Evolutionary conservation across 2,797 vertebrate genomes (phyloP).

Genomic region (Rallus crepitans): DNA sequence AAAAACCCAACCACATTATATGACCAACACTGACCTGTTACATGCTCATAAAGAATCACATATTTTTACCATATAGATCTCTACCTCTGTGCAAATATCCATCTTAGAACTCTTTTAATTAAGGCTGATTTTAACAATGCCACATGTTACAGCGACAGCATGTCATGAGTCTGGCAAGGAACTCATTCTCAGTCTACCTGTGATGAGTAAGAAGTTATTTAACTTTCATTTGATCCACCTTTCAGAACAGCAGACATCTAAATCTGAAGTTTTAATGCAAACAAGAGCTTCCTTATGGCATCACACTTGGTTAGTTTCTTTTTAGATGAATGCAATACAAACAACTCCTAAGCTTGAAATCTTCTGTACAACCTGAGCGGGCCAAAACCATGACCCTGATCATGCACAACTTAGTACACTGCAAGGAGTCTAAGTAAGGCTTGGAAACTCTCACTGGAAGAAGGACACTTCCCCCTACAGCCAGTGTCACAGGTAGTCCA

Average conservation of each 20-base stretch:
- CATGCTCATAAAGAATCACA: not conserved
- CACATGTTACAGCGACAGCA: not conserved
- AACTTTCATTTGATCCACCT: not conserved
- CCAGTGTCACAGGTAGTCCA: not conserved
- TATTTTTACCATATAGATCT: not conserved
- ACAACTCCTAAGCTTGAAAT: not conserved
- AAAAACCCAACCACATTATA: not conserved
- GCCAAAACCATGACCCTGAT: not conserved
- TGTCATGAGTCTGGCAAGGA: not conserved
- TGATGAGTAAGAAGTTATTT: not conserved
- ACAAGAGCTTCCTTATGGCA: not conserved
- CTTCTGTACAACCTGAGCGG: not conserved
- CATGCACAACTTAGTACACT: fast-evolving
- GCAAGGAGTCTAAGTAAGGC: not conserved
- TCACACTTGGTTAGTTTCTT: fast-evolving
- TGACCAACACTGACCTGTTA: not conserved
- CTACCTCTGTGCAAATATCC: not conserved
- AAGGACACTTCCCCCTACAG: not conserved
- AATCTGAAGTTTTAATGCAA: not conserved
- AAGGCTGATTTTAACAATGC: not conserved
- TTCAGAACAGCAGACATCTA: not conserved
- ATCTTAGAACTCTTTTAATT: not conserved
- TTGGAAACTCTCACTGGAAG: not conserved
- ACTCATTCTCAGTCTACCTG: not conserved
- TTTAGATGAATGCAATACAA: not conserved